Conservation (phyloP, 64 coral and sea anemone species). For the Platygyra sinensis region DNA sequence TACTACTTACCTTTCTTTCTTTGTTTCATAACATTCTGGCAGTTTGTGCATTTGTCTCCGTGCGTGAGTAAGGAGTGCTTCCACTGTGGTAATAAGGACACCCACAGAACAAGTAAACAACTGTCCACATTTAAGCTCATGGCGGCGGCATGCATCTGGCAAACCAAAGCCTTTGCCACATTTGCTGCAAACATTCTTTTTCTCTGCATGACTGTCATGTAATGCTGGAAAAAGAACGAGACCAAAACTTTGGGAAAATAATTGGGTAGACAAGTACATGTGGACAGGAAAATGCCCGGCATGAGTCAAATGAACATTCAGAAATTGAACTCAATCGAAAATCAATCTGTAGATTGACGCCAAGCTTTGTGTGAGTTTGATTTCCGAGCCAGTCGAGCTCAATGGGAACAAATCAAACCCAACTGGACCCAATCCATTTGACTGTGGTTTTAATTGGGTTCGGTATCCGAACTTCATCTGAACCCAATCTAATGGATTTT, state of each 20-base stretch:
- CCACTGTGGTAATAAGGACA: conserved; percentile 86
- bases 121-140: conserved; percentile 91
- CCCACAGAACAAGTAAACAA: conserved; percentile 91
- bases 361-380: too few relatives aligned
- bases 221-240: conserved; percentile 66
- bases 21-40: conserved; percentile 43
- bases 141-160: conserved; percentile 76
- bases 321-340: too few relatives aligned
- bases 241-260: background rate
- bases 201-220: conserved; percentile 99
- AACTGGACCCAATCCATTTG: too few relatives aligned
- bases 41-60: conserved; percentile 71
- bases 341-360: too few relatives aligned
- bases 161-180: conserved; percentile 86
- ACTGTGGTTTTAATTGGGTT: too few relatives aligned
- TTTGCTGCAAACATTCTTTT: conserved; percentile 80
- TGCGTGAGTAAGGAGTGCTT: conserved; percentile 89
- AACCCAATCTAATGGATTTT: too few relatives aligned
- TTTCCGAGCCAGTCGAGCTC: too few relatives aligned
- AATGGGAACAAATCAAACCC: too few relatives aligned
- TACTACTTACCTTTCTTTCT: conserved; percentile 29
- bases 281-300: too few relatives aligned
- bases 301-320: too few relatives aligned
- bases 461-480: too few relatives aligned
- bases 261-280: background rate